Evolutionary conservation across 2,113 vertebrate species (phyloP).

Genomic region (Myiopsitta monachus): DNA sequence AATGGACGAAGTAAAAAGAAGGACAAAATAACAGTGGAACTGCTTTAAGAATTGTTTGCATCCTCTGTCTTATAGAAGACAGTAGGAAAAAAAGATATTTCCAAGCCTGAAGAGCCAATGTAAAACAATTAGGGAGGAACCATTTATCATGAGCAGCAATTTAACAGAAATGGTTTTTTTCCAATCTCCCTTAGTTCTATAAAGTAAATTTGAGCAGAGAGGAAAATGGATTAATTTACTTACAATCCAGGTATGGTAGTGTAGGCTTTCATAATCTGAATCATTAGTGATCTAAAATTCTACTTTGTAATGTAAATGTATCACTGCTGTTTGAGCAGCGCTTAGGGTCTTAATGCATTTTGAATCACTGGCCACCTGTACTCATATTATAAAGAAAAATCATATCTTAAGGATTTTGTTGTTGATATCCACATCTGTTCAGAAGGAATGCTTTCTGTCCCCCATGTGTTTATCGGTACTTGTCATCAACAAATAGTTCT

Average conservation of each 20-base stretch:
- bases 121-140: neutral
- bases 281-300: neutral
- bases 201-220: neutral
- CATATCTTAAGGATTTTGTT: neutral
- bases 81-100: neutral
- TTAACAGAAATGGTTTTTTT: neutral
- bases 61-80: neutral
- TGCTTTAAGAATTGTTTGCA: neutral
- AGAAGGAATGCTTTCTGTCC: neutral
- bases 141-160: neutral
- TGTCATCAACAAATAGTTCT: constrained; percentile 6
- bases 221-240: neutral
- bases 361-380: neutral
- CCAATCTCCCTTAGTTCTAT: neutral
- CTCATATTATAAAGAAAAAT: neutral
- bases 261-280: neutral
- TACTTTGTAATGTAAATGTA: neutral
- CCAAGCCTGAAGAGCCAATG: neutral
- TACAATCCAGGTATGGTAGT: neutral
- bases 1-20: constrained; percentile 2
- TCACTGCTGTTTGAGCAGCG: neutral
- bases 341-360: neutral
- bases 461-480: neutral
- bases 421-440: neutral
- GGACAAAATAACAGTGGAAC: neutral